A percentile compares a stretch with the other conserved stretches of the same genome.
Evolutionary conservation across 2,797 vertebrate species (phyloP).

Genomic region (Hypotaenidia philippensis): DNA sequence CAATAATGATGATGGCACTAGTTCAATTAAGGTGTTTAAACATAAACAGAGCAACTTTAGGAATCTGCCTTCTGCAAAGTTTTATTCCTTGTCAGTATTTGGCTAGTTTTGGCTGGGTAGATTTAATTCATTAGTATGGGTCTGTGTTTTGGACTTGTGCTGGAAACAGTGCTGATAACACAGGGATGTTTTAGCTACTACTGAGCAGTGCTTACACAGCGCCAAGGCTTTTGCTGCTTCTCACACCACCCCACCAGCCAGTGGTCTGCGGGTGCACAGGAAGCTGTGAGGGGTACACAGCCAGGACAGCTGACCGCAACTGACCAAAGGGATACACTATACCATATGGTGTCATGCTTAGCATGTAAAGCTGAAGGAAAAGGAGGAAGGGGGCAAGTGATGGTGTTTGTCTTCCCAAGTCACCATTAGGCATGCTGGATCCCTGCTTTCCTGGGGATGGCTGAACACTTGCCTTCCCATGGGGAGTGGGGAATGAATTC

Average conservation of each 20-base stretch:
- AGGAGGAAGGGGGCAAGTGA: neutral
- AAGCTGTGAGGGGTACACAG: neutral
- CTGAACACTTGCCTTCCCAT: neutral
- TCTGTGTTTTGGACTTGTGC: neutral
- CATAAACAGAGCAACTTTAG: neutral
- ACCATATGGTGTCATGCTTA: fast-evolving
- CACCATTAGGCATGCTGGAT: fast-evolving
- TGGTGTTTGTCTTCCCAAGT: neutral
- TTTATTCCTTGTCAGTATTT: neutral
- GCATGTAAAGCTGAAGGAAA: neutral
- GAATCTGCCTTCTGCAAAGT: neutral
- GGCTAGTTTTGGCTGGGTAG: neutral
- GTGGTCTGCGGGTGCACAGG: fast-evolving
- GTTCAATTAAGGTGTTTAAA: neutral
- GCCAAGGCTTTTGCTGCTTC: neutral
- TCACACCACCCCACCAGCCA: fast-evolving
- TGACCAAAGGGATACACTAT: neutral
- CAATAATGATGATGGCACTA: neutral
- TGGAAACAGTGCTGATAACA: fast-evolving
- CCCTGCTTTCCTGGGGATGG: neutral
- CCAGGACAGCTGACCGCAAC: neutral
- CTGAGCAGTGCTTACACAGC: fast-evolving
- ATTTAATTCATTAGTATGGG: fast-evolving
- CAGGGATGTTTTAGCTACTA: fast-evolving
- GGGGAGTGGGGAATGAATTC: neutral